Evolutionary conservation across 2,888 invertebrate species (phyloP).

Genomic region (Leptinotarsa rubiginosa): DNA sequence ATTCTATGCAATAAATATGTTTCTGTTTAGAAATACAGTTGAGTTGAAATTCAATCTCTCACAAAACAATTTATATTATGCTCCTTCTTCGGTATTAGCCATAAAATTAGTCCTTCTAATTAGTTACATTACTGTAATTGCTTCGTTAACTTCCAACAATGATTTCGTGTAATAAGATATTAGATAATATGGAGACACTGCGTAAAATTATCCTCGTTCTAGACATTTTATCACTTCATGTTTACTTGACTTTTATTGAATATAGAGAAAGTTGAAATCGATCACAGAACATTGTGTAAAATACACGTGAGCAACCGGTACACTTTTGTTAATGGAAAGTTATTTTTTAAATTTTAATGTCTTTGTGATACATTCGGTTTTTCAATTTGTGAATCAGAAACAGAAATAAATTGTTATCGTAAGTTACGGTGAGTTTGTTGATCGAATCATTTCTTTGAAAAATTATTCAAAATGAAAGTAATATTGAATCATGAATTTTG

Average conservation of each 20-base stretch:
- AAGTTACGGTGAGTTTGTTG: too few relatives aligned
- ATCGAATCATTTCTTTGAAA: too few relatives aligned
- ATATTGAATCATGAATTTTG: too few relatives aligned
- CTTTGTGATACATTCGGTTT: too few relatives aligned
- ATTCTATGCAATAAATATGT: too few relatives aligned
- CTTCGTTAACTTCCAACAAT: not conserved
- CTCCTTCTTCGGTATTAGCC: not conserved
- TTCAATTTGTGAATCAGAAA: too few relatives aligned
- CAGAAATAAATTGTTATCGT: too few relatives aligned
- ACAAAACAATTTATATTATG: too few relatives aligned
- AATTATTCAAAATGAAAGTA: too few relatives aligned
- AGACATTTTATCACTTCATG: not conserved
- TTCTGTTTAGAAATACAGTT: too few relatives aligned
- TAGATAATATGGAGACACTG: not conserved
- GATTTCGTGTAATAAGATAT: slow-evolving; percentile 6
- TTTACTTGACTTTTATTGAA: not conserved
- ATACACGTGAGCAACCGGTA: not conserved
- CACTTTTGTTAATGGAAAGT: not conserved
- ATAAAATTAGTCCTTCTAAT: not conserved
- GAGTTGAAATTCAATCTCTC: too few relatives aligned
- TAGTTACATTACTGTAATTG: not conserved
- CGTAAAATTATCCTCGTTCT: not conserved
- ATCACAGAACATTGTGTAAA: not conserved
- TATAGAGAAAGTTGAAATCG: slow-evolving; percentile 4
- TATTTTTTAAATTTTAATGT: too few relatives aligned